Evolutionary conservation across 2,888 invertebrate species (phyloP), one percentile per base, ranked within the genome.

Genomic region (Hypercompe scribonia): DNA sequence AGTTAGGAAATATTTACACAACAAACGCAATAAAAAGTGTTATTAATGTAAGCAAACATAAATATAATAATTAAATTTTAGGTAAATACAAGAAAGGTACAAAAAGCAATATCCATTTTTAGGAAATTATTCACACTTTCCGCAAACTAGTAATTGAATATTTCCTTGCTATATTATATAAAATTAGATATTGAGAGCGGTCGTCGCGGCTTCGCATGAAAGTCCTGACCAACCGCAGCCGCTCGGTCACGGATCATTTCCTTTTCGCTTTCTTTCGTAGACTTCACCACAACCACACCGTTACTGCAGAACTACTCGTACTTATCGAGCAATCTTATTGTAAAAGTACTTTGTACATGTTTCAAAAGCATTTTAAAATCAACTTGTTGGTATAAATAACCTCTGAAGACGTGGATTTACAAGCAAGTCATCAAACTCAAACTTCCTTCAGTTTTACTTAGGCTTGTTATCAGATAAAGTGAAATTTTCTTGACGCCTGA

Each of bases 241-340:
- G 77, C 74, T 73, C 82, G 81, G 85, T 86, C 81, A 85, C 86
- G 77, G 84, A 87, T 86, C 85, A 82, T 84, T 89, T 88, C 84
- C 82, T 79, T 71, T 76, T 75, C 80, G 83, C 88, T 89, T 89
- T 89, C 89, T 78, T 86, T 68, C 78, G 24, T 11, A 58, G 61
- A 64, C 70, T 46, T 73, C 79, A 78, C 82, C 86, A 71, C 83
- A 78, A 79, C 82, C 87, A 72, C 84, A 78, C 78, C 82, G 80
- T 83, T 84, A 72, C 78, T 68, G 69, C 15, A 15, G 0, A 15
- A 67, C 34, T 63, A 24, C n/a, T n/a, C n/a, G n/a, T n/a, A n/a
- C 34, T 28, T 64, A 36, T n/a, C 36, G 15, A 46, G n/a, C 31
- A 24, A 63, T 24, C 31, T 39, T 64, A 46, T 36, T 42, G 15